Base-by-base conservation (phyloP, 2,888 invertebrate species). In the Drosophila quinaria region DNA sequence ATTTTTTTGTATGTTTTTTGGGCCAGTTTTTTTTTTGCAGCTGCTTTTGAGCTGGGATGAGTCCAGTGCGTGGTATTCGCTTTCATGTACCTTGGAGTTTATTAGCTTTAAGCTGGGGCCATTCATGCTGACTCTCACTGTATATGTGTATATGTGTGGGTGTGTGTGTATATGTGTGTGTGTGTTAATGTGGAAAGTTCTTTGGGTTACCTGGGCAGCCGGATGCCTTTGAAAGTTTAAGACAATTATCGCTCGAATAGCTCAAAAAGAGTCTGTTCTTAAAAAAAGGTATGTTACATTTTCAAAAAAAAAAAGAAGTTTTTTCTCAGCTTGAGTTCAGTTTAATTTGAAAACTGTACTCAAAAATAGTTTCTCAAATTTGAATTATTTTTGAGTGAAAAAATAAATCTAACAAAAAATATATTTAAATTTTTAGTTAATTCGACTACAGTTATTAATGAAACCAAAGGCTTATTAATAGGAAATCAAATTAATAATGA, bases 31-130 rank as follows among this genome's bases (percentile, higher is more conserved):
- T 63, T 22, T 22, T 4, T 49, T 41, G 25, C 11, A 25, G 41
- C 41, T 55, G 31, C 52, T 65, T 60, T 54, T 69, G 54, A 60
- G 74, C 65, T 71, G 71, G 80, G 80, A 70, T 81, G 78, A 74
- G 81, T 75, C 64, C 64, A 33, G 49, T 63, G 58, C 76, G 42
- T 78, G 87, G 87, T 71, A 87, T 83, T 83, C 86, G 80, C 87
- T 83, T 83, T 83, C 86, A 83, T 83, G 85, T 82, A 74, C 41
- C 79, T 69, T 72, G 67, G 71, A 79, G 82, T 83, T 87, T 83
- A 83, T 83, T 87, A 83, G 87, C 82, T 81, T 81, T 85, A 76
- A 79, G 87, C 79, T 69, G 56, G 66, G 69, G 65, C 68, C 68
- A 60, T 35, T 54, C 46, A 35, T 61, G 41, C 46, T 25, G 33